These are phyloP conservation scores for Xiphophorus couchianus DNA, from an alignment of 2,113 vertebrate species.

Conservation along the genomic window DNA sequence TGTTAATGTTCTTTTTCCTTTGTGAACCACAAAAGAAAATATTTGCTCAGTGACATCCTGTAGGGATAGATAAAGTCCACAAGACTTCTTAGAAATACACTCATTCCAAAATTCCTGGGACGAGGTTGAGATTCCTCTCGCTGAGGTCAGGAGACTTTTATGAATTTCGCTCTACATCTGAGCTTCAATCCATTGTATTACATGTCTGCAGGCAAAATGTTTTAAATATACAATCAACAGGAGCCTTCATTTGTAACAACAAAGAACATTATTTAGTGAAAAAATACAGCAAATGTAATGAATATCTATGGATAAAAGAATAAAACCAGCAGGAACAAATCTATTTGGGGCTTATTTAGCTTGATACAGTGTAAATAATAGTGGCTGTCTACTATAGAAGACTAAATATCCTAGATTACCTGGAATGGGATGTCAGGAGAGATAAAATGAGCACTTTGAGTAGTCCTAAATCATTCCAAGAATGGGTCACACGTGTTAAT, in stretches of 20 bases:
- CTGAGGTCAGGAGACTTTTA: constrained; percentile 38
- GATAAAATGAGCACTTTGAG: constrained; percentile 4
- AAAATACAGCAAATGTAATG: not conserved
- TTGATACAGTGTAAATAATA: not conserved
- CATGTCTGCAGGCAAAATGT: not conserved
- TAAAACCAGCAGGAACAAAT: not conserved
- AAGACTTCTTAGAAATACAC: constrained; percentile 47
- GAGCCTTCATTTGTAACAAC: constrained; percentile 5
- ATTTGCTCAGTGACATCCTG: constrained; percentile 36
- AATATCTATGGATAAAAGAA: not conserved
- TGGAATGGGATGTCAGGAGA: not conserved
- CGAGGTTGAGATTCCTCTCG: constrained; percentile 25
- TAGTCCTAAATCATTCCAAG: not conserved
- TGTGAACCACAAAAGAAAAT: constrained; percentile 3
- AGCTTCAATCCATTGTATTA: constrained; percentile 11
- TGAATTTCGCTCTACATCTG: constrained; percentile 27
- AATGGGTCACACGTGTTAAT: not conserved
- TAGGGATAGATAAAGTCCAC: constrained; percentile 50
- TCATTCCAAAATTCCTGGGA: constrained; percentile 59
- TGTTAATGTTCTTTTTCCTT: not conserved
- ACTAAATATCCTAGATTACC: constrained; percentile 8
- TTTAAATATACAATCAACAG: constrained; percentile 4
- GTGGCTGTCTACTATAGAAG: not conserved
- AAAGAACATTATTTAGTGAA: not conserved
- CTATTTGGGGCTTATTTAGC: not conserved